Evolutionary conservation across 2,113 vertebrate species (phyloP).

Genomic region (Natator depressus): DNA sequence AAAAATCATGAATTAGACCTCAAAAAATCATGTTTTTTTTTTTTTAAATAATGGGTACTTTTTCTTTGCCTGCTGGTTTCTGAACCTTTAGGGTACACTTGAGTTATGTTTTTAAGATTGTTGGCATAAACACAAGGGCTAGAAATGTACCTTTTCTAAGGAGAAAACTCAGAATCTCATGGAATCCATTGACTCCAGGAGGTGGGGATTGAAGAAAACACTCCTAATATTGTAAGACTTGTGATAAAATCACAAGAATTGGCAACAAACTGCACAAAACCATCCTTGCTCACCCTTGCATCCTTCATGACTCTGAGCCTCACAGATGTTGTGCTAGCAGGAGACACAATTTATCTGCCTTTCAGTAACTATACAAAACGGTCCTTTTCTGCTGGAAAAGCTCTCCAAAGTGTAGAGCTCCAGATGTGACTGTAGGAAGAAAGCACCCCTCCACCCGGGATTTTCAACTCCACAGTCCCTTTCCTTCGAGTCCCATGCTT

Average conservation of each 20-base stretch:
- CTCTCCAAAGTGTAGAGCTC: background rate
- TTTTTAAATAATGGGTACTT: background rate
- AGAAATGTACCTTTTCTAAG: background rate
- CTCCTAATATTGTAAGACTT: background rate
- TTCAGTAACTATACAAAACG: background rate
- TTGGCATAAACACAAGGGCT: background rate
- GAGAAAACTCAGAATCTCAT: background rate
- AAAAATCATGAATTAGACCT: background rate
- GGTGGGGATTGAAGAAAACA: background rate
- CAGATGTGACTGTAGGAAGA: background rate
- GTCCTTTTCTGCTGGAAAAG: background rate
- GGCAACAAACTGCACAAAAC: background rate
- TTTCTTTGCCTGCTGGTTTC: background rate
- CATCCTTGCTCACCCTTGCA: background rate
- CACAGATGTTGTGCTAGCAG: background rate
- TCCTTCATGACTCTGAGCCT: background rate
- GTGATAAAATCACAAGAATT: background rate
- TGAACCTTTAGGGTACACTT: background rate
- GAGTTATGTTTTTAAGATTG: background rate
- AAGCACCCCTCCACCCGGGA: background rate
- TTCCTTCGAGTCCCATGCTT: conserved; percentile 29
- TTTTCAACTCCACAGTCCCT: conserved; percentile 10
- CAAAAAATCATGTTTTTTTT: background rate
- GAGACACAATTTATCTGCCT: background rate
- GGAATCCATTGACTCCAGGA: background rate